Base-by-base conservation (phyloP, 2,797 vertebrate species). In the Podargus strigoides region DNA sequence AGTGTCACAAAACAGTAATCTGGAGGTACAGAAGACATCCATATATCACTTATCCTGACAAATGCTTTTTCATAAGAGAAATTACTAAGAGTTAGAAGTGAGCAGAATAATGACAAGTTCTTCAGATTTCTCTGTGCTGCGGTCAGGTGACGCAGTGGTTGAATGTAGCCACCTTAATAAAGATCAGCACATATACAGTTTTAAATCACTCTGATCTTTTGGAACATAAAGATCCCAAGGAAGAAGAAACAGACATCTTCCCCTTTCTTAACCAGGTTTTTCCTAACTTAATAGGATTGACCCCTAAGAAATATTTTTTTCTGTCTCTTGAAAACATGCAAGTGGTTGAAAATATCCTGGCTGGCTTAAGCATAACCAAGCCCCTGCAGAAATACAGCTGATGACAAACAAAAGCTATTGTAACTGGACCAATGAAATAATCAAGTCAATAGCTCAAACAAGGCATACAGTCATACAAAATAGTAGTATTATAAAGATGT, bases 51-150 rank as follows among this genome's bases (percentile, higher is more conserved):
- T 34, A 10, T 17, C 20, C 10, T 10, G 18, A 68, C 4, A 60
- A 62, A 44, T 18, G 6, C 2, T 49, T 75, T 46, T 67, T 39
- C 0, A 0, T 0, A 37, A 34, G 7, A 44, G 19, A 87, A 56
- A 68, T 18, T 44, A 59, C 9, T 30, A 34, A 36, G 5, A 19
- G 1, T 41, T 1, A 56, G 42, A 64, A 76, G 24, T 37, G 9
- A 30, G 14, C 42, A 87, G 37, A 84, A 18, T 1, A 74, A 34
- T 6, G 21, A 41, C 24, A 55, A 72, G 37, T 36, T 19, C 37
- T 34, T 56, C 47, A 62, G 55, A 66, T 60, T 74, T 58, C 17
- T 53, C 46, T 39, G 1, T 13, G 34, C 39, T 66, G 39, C 20
- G 16, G 1, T 14, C 21, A 9, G 17, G 14, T 6, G 9, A 47